phyloP scores from a whole-genome alignment of 2,888 invertebrate species.

The Amblyteles armatorius region DNA sequence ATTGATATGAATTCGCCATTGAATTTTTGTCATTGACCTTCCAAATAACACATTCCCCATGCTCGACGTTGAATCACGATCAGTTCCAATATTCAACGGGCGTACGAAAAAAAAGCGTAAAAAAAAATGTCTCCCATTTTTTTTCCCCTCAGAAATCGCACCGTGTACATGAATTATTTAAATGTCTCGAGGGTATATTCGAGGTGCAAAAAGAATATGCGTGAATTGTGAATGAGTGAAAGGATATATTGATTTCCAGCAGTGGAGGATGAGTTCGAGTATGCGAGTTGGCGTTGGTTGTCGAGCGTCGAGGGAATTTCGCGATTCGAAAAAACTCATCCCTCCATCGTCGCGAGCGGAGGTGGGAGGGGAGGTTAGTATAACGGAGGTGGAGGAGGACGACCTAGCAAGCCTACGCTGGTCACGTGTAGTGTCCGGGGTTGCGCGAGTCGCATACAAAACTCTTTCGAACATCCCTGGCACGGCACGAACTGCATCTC shows the following conservation, averaged over 20 bases:
- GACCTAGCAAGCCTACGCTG: slow-evolving; percentile 75
- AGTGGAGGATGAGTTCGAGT: slow-evolving; percentile 66
- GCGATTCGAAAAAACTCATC: slow-evolving; percentile 58
- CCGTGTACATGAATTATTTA: slow-evolving; percentile 70
- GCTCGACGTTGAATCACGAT: slow-evolving; percentile 56
- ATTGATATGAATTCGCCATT: slow-evolving; percentile 2
- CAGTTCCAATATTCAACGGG: slow-evolving; percentile 60
- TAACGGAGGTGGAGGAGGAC: slow-evolving; percentile 35
- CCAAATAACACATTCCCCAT: slow-evolving; percentile 30
- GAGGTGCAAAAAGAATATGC: slow-evolving; percentile 66
- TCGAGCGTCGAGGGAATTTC: slow-evolving; percentile 59
- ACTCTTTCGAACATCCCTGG: slow-evolving; percentile 75
- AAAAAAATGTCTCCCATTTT: slow-evolving; percentile 23
- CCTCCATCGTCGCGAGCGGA: slow-evolving; percentile 16
- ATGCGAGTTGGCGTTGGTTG: slow-evolving; percentile 48
- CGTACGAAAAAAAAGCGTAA: slow-evolving; percentile 13
- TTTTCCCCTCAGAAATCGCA: slow-evolving; percentile 57
- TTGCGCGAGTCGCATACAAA: slow-evolving; percentile 82
- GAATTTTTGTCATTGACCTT: slow-evolving; percentile 22
- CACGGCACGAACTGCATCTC: slow-evolving; percentile 52
- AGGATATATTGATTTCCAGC: slow-evolving; percentile 67
- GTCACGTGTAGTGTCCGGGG: slow-evolving; percentile 83
- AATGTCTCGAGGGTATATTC: slow-evolving; percentile 63
- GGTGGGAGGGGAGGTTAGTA: slow-evolving; percentile 10
- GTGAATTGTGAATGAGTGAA: slow-evolving; percentile 65